phyloP scores from a whole-genome alignment of 1,140 invertebrate genomes.

The Mycetomoellerius zeteki region DNA sequence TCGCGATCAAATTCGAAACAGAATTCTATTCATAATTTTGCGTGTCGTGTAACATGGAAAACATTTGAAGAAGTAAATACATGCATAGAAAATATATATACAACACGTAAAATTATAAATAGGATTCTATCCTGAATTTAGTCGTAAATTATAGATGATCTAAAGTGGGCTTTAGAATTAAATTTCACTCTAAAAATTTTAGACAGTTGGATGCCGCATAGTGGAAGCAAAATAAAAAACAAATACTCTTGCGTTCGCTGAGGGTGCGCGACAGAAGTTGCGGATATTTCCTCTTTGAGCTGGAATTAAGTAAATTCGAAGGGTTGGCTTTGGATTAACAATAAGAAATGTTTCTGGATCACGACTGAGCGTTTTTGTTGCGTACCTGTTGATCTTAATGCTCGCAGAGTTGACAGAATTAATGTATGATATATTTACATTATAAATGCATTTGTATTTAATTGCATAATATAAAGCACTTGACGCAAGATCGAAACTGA shows the following conservation, averaged over 20 bases:
- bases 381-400: constrained; percentile 39
- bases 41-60: no score
- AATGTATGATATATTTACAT: background rate
- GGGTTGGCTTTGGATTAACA: background rate
- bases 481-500: background rate
- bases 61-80: no score
- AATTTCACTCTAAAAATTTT: no score
- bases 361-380: constrained; percentile 23
- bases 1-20: no score
- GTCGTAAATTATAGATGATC: no score
- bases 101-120: no score
- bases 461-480: no score
- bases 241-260: background rate
- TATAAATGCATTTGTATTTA: background rate
- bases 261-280: background rate
- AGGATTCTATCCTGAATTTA: no score
- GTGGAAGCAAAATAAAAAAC: background rate
- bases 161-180: no score
- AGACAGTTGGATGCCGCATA: background rate
- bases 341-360: background rate
- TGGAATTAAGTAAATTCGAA: constrained; percentile 1
- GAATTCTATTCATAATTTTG: no score
- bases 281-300: background rate
- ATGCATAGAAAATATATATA: no score
- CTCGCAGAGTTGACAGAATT: background rate